phyloP scores from a whole-genome alignment of 2,888 invertebrate genomes.

The Agrochola litura region DNA sequence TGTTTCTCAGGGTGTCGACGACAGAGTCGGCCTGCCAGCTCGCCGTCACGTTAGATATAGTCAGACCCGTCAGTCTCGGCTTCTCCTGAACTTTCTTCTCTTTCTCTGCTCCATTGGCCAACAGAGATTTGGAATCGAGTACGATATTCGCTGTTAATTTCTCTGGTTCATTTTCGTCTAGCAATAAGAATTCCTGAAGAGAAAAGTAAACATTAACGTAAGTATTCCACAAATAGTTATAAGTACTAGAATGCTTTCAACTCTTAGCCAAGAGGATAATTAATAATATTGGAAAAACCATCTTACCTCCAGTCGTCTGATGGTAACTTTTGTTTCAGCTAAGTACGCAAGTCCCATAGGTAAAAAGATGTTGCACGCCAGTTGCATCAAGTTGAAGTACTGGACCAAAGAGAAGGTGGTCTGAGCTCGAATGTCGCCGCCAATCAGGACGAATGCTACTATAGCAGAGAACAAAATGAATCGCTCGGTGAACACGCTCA shows the following conservation, averaged over 20 bases:
- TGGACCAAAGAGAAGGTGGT: conserved; percentile 94
- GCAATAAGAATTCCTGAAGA: conserved; percentile 82
- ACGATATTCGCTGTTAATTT: conserved; percentile 53
- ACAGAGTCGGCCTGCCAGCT: conserved; percentile 83
- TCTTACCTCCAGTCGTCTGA: conserved; percentile 91
- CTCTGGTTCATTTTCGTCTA: conserved; percentile 82
- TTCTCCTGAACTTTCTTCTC: conserved; percentile 30
- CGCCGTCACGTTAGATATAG: conserved; percentile 83
- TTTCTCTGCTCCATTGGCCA: conserved; percentile 41
- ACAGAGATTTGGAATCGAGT: conserved; percentile 39
- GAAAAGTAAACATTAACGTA: not conserved
- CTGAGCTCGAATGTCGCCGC: conserved; percentile 91
- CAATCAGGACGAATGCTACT: conserved; percentile 93
- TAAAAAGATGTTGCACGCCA: conserved; percentile 91
- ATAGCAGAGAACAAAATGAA: conserved; percentile 95
- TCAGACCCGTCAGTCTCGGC: conserved; percentile 73
- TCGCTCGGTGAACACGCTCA: conserved; percentile 95
- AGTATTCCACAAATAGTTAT: not conserved
- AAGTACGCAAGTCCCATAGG: conserved; percentile 91
- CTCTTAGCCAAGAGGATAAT: not conserved
- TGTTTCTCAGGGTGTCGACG: conserved; percentile 88
- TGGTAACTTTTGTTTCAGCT: conserved; percentile 92
- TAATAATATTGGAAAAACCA: not conserved
- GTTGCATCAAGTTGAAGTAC: conserved; percentile 94
- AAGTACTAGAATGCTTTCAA: not conserved